phyloP scores from a whole-genome alignment of 1,140 invertebrate genomes.

The Atta cephalotes region DNA sequence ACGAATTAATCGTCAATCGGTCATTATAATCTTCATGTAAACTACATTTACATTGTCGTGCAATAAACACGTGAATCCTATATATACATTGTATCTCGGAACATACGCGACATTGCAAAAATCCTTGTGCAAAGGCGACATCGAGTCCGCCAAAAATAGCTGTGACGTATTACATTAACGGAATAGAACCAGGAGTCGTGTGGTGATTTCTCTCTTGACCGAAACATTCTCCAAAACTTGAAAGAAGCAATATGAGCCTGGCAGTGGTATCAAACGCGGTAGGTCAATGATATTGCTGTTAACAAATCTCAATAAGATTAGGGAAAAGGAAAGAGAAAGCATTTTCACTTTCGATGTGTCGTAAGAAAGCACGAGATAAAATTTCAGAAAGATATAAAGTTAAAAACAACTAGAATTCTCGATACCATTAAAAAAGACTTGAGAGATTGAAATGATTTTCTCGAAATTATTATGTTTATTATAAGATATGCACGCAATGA shows the following conservation, averaged over 20 bases:
- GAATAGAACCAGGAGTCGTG: background rate
- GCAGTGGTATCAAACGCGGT: conserved; percentile 36
- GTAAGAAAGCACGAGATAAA: background rate
- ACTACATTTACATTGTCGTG: background rate
- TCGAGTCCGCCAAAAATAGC: conserved; percentile 60
- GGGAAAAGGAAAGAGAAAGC: background rate
- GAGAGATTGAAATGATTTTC: background rate
- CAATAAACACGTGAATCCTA: background rate
- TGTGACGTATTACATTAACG: conserved; percentile 54
- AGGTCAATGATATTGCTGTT: conserved; percentile 32
- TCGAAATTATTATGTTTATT: conserved; percentile 12
- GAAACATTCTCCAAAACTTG: background rate
- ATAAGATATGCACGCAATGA: background rate
- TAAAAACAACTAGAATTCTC: background rate
- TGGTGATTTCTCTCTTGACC: conserved; percentile 15
- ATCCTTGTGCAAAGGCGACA: background rate
- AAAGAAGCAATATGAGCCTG: background rate
- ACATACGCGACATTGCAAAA: background rate
- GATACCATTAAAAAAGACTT: background rate
- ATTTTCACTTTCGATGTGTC: background rate
- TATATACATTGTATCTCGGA: background rate
- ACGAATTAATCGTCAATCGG: conserved; percentile 5
- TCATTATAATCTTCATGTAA: background rate
- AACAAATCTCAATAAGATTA: background rate
- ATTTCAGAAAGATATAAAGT: background rate